Base-by-base conservation (phyloP, 2,797 vertebrate species). In the Sphenodon punctatus region DNA sequence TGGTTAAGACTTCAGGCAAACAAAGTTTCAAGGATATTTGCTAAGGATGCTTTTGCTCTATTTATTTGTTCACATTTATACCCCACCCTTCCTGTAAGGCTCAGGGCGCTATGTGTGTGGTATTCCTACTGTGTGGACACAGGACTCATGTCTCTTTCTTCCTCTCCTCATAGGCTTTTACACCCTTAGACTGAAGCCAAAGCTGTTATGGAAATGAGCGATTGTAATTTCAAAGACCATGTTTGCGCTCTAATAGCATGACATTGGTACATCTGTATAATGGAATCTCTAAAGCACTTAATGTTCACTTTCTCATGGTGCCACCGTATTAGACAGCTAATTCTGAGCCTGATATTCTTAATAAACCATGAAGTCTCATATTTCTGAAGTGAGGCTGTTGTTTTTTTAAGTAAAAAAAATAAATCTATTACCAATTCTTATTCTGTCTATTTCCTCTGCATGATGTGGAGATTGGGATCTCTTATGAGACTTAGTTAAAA, bases 261-360 rank as follows among this genome's bases (percentile, higher is more conserved):
- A 49, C 30, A 15, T 49, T n/a, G 56, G 14, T 60, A 10, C 60
- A 13, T 7, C 3, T 1, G 0, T 1, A 4, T 1, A 25, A 2
- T 25, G 2, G n/a, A 12, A 0, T 46, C 80, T 7, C 53, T 8
- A 1, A 75, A 19, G 19, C 64, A 46, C 59, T 16, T 19, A 10
- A 10, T 0, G 0, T 43, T n/a, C 4, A 0, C 16, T 46, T 72
- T 82, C 4, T 25, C 10, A 5, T 34, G 51, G 48, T 10, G 5
- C 13, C 0, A 0, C 46, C 2, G 9, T 4, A 1, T 68, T 36
- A 7, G 0, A 1, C 1, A 20, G 39, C 38, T 51, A 1, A 55
- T 43, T 23, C 34, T 67, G 73, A 36, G 38, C 30, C 43, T 41
- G 49, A 10, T 3, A 1, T 4, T 36, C 1, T 1, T 27, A 5